A percentile compares a stretch with the other conserved stretches of the same genome.
These are phyloP conservation scores for Paralinhomoeus sp. DNA, from an alignment of 2,888 invertebrate species.

Conservation along the genomic window DNA sequence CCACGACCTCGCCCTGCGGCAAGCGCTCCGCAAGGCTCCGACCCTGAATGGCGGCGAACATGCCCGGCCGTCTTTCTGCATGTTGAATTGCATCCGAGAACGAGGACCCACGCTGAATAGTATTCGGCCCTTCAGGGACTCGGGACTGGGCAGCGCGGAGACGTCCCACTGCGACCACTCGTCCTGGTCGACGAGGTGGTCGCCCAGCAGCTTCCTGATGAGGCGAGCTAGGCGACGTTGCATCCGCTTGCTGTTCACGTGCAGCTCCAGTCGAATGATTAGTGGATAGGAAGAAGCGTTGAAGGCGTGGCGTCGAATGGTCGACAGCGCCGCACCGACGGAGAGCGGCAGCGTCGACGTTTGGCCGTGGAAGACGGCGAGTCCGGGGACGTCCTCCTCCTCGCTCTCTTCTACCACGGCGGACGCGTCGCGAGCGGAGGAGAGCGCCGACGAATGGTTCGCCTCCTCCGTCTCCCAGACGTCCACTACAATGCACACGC, in stretches of 20 bases:
- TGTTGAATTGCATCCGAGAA: too few relatives aligned
- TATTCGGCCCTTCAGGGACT: conserved; percentile 19
- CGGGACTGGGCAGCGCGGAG: conserved; percentile 14
- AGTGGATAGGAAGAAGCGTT: conserved; percentile 30
- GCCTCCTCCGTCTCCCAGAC: conserved; percentile 33
- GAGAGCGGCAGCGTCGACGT: conserved; percentile 33
- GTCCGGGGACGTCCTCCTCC: conserved; percentile 26
- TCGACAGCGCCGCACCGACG: conserved; percentile 27
- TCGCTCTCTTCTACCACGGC: too few relatives aligned
- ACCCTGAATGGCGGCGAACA: too few relatives aligned
- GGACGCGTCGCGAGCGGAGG: too few relatives aligned
- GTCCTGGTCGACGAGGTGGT: conserved; percentile 10
- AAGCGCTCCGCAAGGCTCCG: conserved; percentile 11
- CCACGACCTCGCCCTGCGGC: conserved; percentile 32
- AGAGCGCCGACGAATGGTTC: too few relatives aligned
- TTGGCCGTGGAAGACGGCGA: conserved; percentile 35
- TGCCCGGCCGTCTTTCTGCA: too few relatives aligned
- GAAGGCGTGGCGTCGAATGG: conserved; percentile 34
- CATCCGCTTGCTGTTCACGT: conserved; percentile 28
- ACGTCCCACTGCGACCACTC: conserved; percentile 10
- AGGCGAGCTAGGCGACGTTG: conserved; percentile 28
- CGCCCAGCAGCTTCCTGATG: conserved; percentile 25
- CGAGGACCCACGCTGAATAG: conserved; percentile 12
- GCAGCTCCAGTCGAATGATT: conserved; percentile 33
- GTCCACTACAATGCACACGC: too few relatives aligned